These are phyloP conservation scores for Pteromalus puparum DNA, from an alignment of 1,140 invertebrate genomes.

Conservation along the genomic window DNA sequence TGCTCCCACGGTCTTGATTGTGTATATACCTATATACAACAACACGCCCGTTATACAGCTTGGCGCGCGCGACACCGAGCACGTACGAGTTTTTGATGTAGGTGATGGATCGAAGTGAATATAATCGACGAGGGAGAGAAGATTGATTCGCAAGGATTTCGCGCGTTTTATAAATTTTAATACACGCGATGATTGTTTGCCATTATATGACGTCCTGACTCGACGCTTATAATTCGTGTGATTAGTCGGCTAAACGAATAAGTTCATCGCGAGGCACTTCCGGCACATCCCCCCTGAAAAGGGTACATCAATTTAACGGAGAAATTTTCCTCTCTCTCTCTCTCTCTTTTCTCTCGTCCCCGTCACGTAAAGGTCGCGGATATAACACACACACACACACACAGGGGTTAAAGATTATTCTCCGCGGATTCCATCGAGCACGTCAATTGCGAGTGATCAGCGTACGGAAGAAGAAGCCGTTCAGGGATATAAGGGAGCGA, in stretches of 20 bases:
- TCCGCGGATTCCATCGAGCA: conserved; percentile 55
- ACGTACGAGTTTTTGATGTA: background rate
- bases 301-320: background rate
- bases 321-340: background rate
- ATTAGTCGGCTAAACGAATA: background rate
- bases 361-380: background rate
- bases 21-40: background rate
- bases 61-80: background rate
- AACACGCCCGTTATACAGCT: background rate
- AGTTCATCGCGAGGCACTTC: background rate
- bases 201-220: background rate
- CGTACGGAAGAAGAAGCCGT: conserved; percentile 34
- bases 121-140: conserved; percentile 5
- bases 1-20: conserved; percentile 8
- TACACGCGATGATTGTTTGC: background rate
- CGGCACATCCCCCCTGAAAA: background rate
- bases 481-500: background rate
- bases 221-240: background rate
- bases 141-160: background rate
- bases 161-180: background rate
- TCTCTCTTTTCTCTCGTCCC: background rate
- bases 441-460: conserved; percentile 65
- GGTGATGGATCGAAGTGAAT: conserved; percentile 35
- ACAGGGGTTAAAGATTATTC: conserved; percentile 47
- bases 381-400: background rate